Percentiles rank a stretch among this genome's conserved stretches.
phyloP scores from a whole-genome alignment of 2,113 vertebrate species.

The Gallinago paraguaiae region DNA sequence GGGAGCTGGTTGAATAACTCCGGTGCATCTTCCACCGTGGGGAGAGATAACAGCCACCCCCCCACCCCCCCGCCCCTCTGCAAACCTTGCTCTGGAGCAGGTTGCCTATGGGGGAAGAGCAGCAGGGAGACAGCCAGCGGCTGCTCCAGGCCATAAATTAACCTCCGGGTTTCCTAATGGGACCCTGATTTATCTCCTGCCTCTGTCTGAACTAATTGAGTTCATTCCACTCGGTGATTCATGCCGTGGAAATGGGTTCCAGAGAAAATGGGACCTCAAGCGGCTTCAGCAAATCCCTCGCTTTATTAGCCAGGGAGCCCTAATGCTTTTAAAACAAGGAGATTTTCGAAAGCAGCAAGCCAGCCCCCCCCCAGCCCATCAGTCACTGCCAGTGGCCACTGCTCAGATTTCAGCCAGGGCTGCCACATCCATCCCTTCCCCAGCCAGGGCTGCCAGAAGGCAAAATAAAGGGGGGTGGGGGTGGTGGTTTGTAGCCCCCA shows the following conservation, averaged over 20 bases:
- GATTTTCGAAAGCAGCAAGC: slow-evolving; percentile 52
- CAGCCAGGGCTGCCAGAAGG: not conserved
- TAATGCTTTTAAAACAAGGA: slow-evolving; percentile 66
- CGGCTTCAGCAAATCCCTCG: slow-evolving; percentile 30
- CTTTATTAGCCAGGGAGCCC: slow-evolving; percentile 2
- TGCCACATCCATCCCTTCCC: not conserved
- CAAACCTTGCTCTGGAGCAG: not conserved
- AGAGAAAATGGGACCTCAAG: slow-evolving; percentile 71
- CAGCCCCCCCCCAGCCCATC: slow-evolving; percentile 50
- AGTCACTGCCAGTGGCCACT: slow-evolving; percentile 25
- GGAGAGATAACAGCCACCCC: not conserved
- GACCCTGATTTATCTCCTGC: slow-evolving; percentile 76
- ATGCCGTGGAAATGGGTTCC: slow-evolving; percentile 77
- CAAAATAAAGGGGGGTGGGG: not conserved
- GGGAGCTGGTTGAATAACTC: not conserved
- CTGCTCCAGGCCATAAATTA: slow-evolving; percentile 45
- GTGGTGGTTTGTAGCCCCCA: not conserved
- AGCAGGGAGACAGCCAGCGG: not conserved
- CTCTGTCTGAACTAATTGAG: slow-evolving; percentile 79
- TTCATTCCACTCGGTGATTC: slow-evolving; percentile 74
- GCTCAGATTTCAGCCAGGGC: not conserved
- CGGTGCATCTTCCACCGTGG: not conserved
- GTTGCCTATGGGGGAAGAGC: not conserved
- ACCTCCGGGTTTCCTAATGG: slow-evolving; percentile 71
- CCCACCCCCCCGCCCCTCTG: not conserved